Base-by-base conservation (phyloP, 2,113 vertebrate species). In the Ciconia maguari region DNA sequence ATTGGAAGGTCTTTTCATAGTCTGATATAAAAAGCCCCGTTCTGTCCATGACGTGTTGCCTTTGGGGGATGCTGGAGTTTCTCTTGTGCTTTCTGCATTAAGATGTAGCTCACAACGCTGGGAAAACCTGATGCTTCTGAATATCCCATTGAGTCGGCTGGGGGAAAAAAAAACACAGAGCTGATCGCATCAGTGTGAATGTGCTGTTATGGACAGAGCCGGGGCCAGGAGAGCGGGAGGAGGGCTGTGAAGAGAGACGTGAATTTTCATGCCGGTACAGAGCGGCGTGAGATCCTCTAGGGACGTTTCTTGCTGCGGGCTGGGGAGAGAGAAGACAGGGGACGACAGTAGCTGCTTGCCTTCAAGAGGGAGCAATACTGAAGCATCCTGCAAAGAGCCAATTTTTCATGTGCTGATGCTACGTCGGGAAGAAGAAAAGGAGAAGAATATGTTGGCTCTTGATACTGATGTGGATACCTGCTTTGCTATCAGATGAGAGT, bases 1-100 rank as follows among this genome's bases (percentile, higher is more conserved):
- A 87, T n/a, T 46, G 94, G 94, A 87, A 94, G 86, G 75, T 58
- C 78, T 96, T 95, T 95, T 89, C 94, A 76, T 20, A 92, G 83
- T 2, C 30, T 16, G 92, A 42, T 94, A 93, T 89, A 94, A 95
- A 96, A 96, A 94, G 55, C 79, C 71, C 62, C 1, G 0, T 58
- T 83, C 58, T 93, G 78, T 85, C 92, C 32, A 1, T 58, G 95
- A 57, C 68, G 84, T 49, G 5, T 32, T 61, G 90, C 79, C 64
- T 88, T 80, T 1, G 26, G 46, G 90, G 79, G 85, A 78, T 62
- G 92, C 60, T 88, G 83, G 51, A 51, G 71, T 54, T 89, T 69
- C 83, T 88, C 54, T 74, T 17, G 51, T 34, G 81, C 42, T 76
- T 91, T 87, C 82, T 80, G 78, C 44, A 17, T 79, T 72, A 16